phyloP scores from a whole-genome alignment of 2,113 vertebrate genomes.

The Podilymbus podiceps region DNA sequence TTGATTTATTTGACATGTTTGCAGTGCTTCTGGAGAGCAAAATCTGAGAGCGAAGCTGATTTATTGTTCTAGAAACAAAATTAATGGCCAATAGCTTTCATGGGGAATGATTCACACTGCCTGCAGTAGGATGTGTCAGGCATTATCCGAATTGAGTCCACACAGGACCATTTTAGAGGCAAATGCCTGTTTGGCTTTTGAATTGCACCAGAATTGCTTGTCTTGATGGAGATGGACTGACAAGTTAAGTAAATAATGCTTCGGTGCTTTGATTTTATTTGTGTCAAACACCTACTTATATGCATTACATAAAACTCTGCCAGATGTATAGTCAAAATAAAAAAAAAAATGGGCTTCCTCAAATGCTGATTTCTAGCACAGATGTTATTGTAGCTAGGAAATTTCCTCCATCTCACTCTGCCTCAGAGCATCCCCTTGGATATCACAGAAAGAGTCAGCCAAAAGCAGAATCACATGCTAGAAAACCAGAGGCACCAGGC shows the following conservation, averaged over 20 bases:
- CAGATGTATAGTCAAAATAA: background rate
- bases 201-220: background rate
- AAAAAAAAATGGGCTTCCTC: background rate
- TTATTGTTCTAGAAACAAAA: slow-evolving; percentile 69
- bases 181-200: slow-evolving; percentile 36
- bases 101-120: slow-evolving; percentile 32
- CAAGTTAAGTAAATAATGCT: slow-evolving; percentile 27
- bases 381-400: background rate
- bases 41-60: slow-evolving; percentile 63
- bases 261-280: background rate
- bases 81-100: slow-evolving; percentile 61
- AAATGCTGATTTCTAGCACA: background rate
- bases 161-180: background rate
- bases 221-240: background rate
- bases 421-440: background rate
- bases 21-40: slow-evolving; percentile 55
- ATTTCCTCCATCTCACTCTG: background rate
- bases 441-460: background rate
- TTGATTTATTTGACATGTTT: slow-evolving; percentile 70
- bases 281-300: background rate
- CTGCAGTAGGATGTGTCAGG: slow-evolving; percentile 27
- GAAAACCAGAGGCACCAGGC: background rate
- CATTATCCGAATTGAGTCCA: background rate
- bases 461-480: background rate
- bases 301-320: background rate